Evolutionary conservation across 1,140 invertebrate genomes (phyloP), one percentile per base, ranked within the genome.

Genomic region (Brachionus koreanus): DNA sequence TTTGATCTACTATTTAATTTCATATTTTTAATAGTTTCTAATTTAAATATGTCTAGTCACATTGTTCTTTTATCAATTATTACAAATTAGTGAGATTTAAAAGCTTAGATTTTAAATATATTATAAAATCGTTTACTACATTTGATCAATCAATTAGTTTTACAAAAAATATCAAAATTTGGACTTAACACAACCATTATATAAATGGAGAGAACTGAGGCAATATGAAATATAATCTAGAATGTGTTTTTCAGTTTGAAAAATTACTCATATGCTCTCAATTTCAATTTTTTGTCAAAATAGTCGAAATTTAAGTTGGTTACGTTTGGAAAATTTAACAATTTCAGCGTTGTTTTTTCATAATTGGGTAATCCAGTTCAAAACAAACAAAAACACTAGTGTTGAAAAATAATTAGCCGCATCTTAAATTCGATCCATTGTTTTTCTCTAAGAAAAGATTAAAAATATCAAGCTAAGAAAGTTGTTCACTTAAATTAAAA

Each of bases 351-450:
- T 57, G 19, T 7, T 57, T 19, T 57, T 57, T n/a, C 19, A 19
- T 57, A 57, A 57, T 57, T 57, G 49, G n/a, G 29, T 65, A 65
- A 65, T 65, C 33, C 33, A 37, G 33, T 29, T 9, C 33, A 65
- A 65, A 65, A 65, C 63, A 65, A 65, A 65, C 63, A 65, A 65
- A 65, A 35, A 65, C 25, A 65, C 63, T 65, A 65, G 63, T 65
- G 63, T 65, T 37, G 33, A 65, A 65, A 29, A 65, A 65, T 37
- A 33, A 65, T 65, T 65, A 65, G 25, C 25, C 9, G 12, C 23
- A 19, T 33, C 33, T 65, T 65, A 33, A 12, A 65, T 33, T 65
- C 33, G 12, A 29, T 33, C 25, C 63, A 33, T 37, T 65, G 25
- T 65, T 65, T 65, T 37, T 65, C 6, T 23, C 13, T 23, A n/a